These are phyloP conservation scores for Ferdinandea cuprea DNA, from an alignment of 2,888 invertebrate genomes.

Conservation along the genomic window DNA sequence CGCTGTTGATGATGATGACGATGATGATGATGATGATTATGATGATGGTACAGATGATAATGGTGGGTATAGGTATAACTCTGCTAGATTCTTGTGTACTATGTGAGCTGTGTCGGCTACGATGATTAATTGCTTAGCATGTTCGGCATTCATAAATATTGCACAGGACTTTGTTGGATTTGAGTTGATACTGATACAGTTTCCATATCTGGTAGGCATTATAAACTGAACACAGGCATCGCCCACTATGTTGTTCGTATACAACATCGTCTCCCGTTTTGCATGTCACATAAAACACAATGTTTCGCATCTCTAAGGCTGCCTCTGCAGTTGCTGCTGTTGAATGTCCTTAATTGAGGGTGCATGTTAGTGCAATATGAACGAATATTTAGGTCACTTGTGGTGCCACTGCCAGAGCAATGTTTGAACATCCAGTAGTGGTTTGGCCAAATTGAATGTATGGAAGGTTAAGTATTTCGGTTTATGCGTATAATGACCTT, in stretches of 20 bases:
- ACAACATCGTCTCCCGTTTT: slow-evolving; percentile 25
- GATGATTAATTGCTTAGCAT: slow-evolving; percentile 74
- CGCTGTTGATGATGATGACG: slow-evolving; percentile 31
- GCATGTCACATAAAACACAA: slow-evolving; percentile 62
- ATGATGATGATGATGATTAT: slow-evolving; percentile 37
- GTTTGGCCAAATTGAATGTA: slow-evolving; percentile 19
- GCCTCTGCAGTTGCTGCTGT: slow-evolving; percentile 52
- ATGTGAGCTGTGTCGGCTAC: slow-evolving; percentile 58
- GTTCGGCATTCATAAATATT: slow-evolving; percentile 74
- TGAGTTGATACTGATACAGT: slow-evolving; percentile 70
- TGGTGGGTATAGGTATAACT: not conserved
- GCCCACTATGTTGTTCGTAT: slow-evolving; percentile 1
- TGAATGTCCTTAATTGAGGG: slow-evolving; percentile 68
- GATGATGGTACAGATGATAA: slow-evolving; percentile 24
- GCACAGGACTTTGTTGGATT: slow-evolving; percentile 68
- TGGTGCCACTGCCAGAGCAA: slow-evolving; percentile 1
- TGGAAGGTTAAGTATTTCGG: slow-evolving; percentile 31
- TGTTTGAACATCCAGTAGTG: slow-evolving; percentile 5
- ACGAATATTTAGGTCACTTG: slow-evolving; percentile 65
- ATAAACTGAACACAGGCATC: slow-evolving; percentile 30
- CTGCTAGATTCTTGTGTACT: slow-evolving; percentile 31
- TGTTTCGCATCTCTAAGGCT: slow-evolving; percentile 47
- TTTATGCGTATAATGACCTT: slow-evolving; percentile 38
- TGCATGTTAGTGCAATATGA: slow-evolving; percentile 54
- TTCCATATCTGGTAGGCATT: slow-evolving; percentile 58